phyloP scores from a whole-genome alignment of 2,113 vertebrate species.

The Psammodynastes pulverulentus region DNA sequence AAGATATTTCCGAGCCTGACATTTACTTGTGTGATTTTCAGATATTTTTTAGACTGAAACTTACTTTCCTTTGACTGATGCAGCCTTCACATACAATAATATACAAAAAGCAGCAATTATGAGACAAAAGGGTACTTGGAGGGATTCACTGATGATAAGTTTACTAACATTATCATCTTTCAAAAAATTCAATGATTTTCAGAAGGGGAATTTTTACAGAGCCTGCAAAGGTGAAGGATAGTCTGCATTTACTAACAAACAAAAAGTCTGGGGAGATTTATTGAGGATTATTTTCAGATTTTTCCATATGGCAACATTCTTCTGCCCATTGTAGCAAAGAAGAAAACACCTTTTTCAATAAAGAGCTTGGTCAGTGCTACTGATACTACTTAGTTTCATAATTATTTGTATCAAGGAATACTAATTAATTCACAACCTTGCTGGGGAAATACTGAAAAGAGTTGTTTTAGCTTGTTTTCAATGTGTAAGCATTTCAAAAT shows the following conservation, averaged over 20 bases:
- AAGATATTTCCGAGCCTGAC: slow-evolving; percentile 20
- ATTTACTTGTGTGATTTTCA: slow-evolving; percentile 4
- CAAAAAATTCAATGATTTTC: slow-evolving; percentile 60
- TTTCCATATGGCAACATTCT: slow-evolving; percentile 36
- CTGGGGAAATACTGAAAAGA: slow-evolving; percentile 28
- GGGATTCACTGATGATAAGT: slow-evolving; percentile 57
- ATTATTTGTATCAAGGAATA: slow-evolving; percentile 56
- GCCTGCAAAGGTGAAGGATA: slow-evolving; percentile 61
- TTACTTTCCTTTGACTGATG: slow-evolving; percentile 29
- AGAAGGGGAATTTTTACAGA: slow-evolving; percentile 61
- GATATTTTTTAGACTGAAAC: not conserved
- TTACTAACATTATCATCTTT: slow-evolving; percentile 50
- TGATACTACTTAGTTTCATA: slow-evolving; percentile 40
- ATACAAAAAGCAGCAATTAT: slow-evolving; percentile 48
- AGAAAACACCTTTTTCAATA: not conserved
- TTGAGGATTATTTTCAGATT: slow-evolving; percentile 46
- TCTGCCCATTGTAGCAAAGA: not conserved
- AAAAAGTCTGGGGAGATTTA: not conserved
- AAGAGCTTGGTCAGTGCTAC: slow-evolving; percentile 29
- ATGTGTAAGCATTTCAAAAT: slow-evolving; percentile 33
- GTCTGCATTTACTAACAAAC: slow-evolving; percentile 49
- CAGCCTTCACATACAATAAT: slow-evolving; percentile 23
- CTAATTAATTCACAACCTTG: slow-evolving; percentile 52
- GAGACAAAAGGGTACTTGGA: slow-evolving; percentile 38
- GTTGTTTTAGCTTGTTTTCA: slow-evolving; percentile 43